A percentile compares a stretch with the other conserved stretches of the same genome.
Conservation (phyloP, 2,888 invertebrate species). For the Sisyra nigra region DNA sequence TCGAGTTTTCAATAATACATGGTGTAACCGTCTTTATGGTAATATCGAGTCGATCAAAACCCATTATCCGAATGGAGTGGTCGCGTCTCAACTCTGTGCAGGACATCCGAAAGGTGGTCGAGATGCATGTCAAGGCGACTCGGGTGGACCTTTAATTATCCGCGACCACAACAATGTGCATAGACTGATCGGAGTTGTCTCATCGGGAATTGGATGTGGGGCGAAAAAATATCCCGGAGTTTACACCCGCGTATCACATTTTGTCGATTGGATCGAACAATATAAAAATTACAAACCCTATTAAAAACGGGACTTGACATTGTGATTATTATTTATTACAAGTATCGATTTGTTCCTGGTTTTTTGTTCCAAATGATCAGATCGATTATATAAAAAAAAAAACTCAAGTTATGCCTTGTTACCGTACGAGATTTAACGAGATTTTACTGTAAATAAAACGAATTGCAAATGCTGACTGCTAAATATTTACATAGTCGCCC, state of each 20-base stretch:
- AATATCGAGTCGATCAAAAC: conserved; percentile 10
- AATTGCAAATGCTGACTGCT: too few species aligned
- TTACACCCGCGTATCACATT: conserved; percentile 14
- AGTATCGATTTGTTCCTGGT: too few species aligned
- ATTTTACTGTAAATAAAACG: too few species aligned
- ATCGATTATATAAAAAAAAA: too few species aligned
- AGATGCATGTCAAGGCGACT: conserved; percentile 17
- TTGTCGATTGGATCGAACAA: conserved; percentile 13
- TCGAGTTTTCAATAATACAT: conserved; percentile 13
- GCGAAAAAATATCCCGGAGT: conserved; percentile 15
- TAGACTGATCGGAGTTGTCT: conserved; percentile 14
- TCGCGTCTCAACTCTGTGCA: conserved; percentile 11
- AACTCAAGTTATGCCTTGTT: too few species aligned
- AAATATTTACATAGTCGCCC: too few species aligned
- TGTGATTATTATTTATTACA: too few species aligned
- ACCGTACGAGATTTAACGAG: too few species aligned
- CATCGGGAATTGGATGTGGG: conserved; percentile 15
- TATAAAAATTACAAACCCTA: not conserved
- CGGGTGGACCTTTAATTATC: conserved; percentile 15
- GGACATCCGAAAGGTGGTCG: conserved; percentile 15
- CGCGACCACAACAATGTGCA: conserved; percentile 10
- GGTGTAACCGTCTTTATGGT: conserved; percentile 13
- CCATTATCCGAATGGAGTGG: conserved; percentile 10
- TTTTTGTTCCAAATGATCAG: too few species aligned
- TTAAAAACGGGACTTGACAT: too few species aligned